Conservation (phyloP, 1,140 invertebrate genomes). For the Monochamus saltuarius region DNA sequence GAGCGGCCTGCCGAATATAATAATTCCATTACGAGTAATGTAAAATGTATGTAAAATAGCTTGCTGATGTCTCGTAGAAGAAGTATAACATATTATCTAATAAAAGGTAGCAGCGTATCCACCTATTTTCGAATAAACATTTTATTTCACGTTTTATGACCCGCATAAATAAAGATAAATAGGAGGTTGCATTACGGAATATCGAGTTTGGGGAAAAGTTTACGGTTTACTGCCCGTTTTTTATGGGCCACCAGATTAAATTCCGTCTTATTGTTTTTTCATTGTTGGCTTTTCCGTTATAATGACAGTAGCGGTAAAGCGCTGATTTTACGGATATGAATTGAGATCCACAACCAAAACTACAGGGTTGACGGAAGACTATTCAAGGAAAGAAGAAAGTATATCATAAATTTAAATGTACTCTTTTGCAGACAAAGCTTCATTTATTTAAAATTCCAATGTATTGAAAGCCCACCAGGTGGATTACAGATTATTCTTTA, state of each 20-base stretch:
- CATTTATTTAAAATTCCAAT: too few relatives aligned
- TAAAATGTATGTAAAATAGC: constrained; percentile 27
- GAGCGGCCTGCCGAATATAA: too few relatives aligned
- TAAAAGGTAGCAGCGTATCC: constrained; percentile 27
- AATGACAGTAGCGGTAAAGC: neutral
- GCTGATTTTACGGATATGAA: neutral
- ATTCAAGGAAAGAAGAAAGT: too few relatives aligned
- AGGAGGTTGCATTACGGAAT: constrained; percentile 14
- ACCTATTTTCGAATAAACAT: constrained; percentile 39
- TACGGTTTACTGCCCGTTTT: constrained; percentile 5
- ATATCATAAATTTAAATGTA: too few relatives aligned
- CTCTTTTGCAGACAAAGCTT: too few relatives aligned
- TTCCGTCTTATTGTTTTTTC: neutral
- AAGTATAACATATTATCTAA: constrained; percentile 10
- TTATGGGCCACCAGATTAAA: constrained; percentile 18
- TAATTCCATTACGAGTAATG: too few relatives aligned
- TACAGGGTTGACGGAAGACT: too few relatives aligned
- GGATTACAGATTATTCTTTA: too few relatives aligned
- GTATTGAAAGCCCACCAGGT: too few relatives aligned
- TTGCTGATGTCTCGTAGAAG: too few relatives aligned
- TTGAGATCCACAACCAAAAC: neutral
- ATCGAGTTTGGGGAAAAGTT: constrained; percentile 3
- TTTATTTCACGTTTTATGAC: constrained; percentile 36
- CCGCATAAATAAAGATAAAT: constrained; percentile 42
- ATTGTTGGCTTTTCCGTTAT: constrained; percentile 1